Base-by-base conservation (phyloP, 2,797 vertebrate genomes). In the Tenualosa thibaudeaui region DNA sequence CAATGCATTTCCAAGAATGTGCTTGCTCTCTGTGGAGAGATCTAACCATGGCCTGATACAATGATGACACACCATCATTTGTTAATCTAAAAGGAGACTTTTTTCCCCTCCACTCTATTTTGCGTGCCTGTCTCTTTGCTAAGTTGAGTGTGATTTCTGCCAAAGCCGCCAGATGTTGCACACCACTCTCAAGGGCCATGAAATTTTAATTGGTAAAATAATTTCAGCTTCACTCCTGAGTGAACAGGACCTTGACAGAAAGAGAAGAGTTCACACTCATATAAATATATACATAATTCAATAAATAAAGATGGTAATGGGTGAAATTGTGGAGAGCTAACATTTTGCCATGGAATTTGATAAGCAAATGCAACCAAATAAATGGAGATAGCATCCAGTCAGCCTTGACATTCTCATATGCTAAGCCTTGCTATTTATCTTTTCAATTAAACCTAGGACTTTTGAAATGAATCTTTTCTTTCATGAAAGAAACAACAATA, bases 181-280 rank as follows among this genome's bases (percentile, higher is more conserved):
- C 31, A n/a, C 46, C n/a, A 81, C 84, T 71, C 81, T 86, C 85
- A 81, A 65, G 81, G 83, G 83, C 81, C 84, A 83, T 87, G 86
- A 85, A 62, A 81, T 84, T 87, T 86, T 87, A 85, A 87, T 84
- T 86, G 60, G 71, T 62, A 84, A 83, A 82, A 58, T 46, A 53
- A 82, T 49, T 75, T 75, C 58, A 54, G 81, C 46, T 56, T 37
- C 62, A 78, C 56, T 50, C 81, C 86, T 82, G 53, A 84, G 81
- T 37, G 81, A 82, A 46, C 3, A 51, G 46, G 40, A 24, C 26
- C 81, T 75, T 54, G 68, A 81, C 10, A 71, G 83, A 19, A 43
- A 17, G 78, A n/a, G 68, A 12, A 40, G 54, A 84, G 53, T 49
- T 49, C 26, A 54, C 31, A 78, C 17, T 26, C 17, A 3, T 78